Evolutionary conservation across 2,113 vertebrate genomes (phyloP).

Genomic region (Thymallus thymallus): DNA sequence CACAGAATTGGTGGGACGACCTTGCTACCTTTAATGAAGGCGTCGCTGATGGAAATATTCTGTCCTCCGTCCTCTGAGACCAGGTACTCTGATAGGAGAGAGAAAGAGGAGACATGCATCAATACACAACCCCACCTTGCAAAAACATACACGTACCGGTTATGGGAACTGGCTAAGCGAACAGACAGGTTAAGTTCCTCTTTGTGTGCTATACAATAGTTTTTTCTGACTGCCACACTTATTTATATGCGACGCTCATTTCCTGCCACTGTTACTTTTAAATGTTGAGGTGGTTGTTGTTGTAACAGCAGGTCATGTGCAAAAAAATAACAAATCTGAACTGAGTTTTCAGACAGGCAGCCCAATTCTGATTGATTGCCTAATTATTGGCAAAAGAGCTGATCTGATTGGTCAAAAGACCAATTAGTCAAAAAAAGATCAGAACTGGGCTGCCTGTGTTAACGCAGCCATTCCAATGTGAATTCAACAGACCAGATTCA

Average conservation of each 20-base stretch:
- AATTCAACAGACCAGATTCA: slow-evolving; percentile 72
- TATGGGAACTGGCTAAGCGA: not conserved
- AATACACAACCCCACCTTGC: slow-evolving; percentile 31
- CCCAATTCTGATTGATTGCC: no score
- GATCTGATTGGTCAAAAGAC: no score
- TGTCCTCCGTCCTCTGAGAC: slow-evolving; percentile 91
- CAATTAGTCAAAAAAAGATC: not conserved
- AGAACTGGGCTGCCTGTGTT: not conserved
- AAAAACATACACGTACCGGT: not conserved
- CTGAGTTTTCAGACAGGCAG: no score
- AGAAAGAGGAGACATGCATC: slow-evolving; percentile 28
- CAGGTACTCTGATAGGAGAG: slow-evolving; percentile 77
- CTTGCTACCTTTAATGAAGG: slow-evolving; percentile 93
- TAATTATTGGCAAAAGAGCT: no score
- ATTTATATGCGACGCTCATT: no score
- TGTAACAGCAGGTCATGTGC: not conserved
- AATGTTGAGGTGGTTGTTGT: not conserved
- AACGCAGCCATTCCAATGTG: slow-evolving; percentile 76
- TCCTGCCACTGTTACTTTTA: no score
- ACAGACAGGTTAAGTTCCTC: not conserved
- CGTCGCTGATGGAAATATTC: slow-evolving; percentile 94
- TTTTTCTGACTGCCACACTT: not conserved
- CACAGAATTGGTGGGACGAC: slow-evolving; percentile 27
- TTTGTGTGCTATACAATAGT: not conserved
- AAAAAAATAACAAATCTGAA: no score